These are phyloP conservation scores for Drosophila prostipennis DNA, from an alignment of 2,888 invertebrate genomes.

Conservation along the genomic window DNA sequence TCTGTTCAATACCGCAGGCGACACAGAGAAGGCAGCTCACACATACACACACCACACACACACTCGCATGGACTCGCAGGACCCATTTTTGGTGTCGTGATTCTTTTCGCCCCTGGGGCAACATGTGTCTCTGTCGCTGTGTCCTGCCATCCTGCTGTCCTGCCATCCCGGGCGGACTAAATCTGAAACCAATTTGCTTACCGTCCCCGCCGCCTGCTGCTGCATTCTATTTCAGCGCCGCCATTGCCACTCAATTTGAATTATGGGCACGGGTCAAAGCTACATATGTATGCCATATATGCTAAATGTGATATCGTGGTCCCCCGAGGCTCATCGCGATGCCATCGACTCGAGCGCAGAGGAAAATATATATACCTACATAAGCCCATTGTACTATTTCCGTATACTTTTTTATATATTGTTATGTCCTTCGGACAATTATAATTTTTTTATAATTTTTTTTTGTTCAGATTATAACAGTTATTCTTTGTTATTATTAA, in stretches of 20 bases:
- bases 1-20: conserved; percentile 41
- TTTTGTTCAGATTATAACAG: no score
- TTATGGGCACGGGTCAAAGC: conserved; percentile 37
- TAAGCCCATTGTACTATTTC: not conserved
- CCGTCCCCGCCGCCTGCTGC: conserved; percentile 33
- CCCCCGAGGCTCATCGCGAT: conserved; percentile 4
- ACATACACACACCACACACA: conserved; percentile 13
- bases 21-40: conserved; percentile 6
- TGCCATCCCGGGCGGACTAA: conserved; percentile 47
- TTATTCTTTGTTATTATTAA: no score
- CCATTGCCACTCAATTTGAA: conserved; percentile 50
- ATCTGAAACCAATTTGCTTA: conserved; percentile 74
- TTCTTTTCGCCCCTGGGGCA: conserved; percentile 32
- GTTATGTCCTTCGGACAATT: not conserved
- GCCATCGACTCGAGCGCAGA: not conserved
- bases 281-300: not conserved
- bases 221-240: conserved; percentile 9
- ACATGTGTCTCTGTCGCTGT: conserved; percentile 17
- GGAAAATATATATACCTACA: not conserved
- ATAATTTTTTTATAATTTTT: no score
- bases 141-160: conserved; percentile 7
- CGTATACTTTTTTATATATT: not conserved
- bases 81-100: conserved; percentile 40
- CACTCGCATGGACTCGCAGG: conserved; percentile 8
- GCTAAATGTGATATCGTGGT: conserved; percentile 12